phyloP scores from a whole-genome alignment of 2,797 vertebrate genomes.

The Rousettus madagascariensis region DNA sequence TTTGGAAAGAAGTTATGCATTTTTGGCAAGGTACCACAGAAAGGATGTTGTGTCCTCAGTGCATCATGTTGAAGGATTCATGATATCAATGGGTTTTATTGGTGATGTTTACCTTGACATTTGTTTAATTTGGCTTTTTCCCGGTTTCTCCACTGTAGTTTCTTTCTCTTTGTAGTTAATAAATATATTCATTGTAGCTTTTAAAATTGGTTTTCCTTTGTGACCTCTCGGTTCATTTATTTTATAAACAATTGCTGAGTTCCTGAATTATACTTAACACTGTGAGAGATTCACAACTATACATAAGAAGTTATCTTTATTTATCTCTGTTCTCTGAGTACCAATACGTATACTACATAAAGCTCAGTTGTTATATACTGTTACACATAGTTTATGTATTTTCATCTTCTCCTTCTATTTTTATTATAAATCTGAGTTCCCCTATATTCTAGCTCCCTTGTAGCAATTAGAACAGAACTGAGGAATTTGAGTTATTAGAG shows the following conservation, averaged over 20 bases:
- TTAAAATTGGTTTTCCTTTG: background rate
- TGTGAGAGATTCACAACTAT: background rate
- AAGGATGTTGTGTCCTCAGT: background rate
- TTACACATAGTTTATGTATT: background rate
- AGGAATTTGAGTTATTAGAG: background rate
- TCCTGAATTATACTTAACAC: background rate
- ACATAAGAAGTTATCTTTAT: background rate
- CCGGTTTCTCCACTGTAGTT: background rate
- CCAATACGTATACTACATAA: background rate
- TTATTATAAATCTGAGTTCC: background rate
- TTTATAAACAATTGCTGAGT: background rate
- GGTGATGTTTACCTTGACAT: background rate
- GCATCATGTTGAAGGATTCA: background rate
- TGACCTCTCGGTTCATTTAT: background rate
- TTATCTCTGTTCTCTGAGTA: background rate
- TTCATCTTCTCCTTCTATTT: background rate
- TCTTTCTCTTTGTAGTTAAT: background rate
- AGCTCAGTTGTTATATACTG: background rate
- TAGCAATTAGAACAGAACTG: background rate
- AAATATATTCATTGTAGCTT: background rate
- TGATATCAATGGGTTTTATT: background rate
- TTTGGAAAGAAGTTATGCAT: background rate
- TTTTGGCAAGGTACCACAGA: background rate
- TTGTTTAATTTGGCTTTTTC: background rate
- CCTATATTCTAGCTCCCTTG: background rate